These are phyloP conservation scores for Leptopilina syphax DNA, from an alignment of 2,888 invertebrate species.

Conservation along the genomic window DNA sequence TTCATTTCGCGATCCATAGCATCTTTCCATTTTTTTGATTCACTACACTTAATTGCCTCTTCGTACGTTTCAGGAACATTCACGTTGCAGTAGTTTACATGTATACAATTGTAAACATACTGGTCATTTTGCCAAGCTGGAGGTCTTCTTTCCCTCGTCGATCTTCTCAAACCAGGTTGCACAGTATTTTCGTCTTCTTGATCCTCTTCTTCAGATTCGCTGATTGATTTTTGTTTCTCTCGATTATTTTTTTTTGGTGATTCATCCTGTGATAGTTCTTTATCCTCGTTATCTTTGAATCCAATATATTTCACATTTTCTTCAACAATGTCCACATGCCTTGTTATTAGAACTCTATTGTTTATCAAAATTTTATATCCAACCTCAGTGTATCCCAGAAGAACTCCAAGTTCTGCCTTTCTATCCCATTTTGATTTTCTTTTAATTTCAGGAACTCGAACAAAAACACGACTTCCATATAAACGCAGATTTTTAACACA, in stretches of 20 bases:
- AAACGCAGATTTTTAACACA: slow-evolving; percentile 50
- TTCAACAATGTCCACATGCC: too few species aligned
- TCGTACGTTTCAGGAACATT: slow-evolving; percentile 34
- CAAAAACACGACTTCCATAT: slow-evolving; percentile 57
- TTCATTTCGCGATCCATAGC: slow-evolving; percentile 45
- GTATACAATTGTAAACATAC: slow-evolving; percentile 23
- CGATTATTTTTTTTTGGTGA: too few species aligned
- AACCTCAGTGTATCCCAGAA: slow-evolving; percentile 50
- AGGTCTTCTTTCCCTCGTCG: slow-evolving; percentile 24
- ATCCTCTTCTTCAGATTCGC: neutral
- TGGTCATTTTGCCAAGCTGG: slow-evolving; percentile 31
- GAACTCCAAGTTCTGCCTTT: slow-evolving; percentile 48
- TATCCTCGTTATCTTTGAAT: too few species aligned
- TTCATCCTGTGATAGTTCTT: too few species aligned
- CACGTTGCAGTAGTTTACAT: slow-evolving; percentile 36
- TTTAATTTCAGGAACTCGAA: slow-evolving; percentile 52
- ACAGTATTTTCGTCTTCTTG: too few species aligned
- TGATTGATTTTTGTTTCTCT: slow-evolving; percentile 19
- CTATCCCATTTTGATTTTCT: slow-evolving; percentile 48
- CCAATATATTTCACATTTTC: slow-evolving; percentile 51
- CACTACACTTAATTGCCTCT: slow-evolving; percentile 37
- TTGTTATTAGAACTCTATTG: too few species aligned
- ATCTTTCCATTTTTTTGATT: slow-evolving; percentile 31
- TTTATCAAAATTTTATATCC: slow-evolving; percentile 53
- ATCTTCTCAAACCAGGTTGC: neutral